phyloP scores from a whole-genome alignment of 2,888 invertebrate genomes.

The Ectemnius continuus region DNA sequence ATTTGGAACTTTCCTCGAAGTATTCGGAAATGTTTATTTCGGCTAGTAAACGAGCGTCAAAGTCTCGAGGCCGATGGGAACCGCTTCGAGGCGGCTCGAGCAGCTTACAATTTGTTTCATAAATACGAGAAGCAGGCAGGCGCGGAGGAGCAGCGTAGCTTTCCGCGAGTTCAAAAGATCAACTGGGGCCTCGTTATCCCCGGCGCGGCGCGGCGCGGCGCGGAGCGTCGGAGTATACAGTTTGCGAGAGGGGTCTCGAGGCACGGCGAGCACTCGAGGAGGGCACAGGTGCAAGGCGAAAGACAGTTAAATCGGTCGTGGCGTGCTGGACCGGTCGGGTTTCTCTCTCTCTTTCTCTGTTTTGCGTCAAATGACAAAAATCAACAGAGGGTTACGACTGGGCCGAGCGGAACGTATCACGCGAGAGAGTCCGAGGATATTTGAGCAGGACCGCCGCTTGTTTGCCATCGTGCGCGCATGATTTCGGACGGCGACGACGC shows the following conservation, averaged over 20 bases:
- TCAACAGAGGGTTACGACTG: slow-evolving; percentile 62
- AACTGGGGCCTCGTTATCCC: no score
- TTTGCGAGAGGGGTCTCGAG: not conserved
- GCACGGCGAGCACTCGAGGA: not conserved
- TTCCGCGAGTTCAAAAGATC: no score
- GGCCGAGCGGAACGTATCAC: slow-evolving; percentile 47
- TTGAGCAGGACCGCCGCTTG: slow-evolving; percentile 66
- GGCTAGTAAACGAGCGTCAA: no score
- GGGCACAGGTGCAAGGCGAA: slow-evolving; percentile 11
- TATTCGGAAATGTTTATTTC: no score
- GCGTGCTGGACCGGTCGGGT: slow-evolving; percentile 27
- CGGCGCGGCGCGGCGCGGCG: no score
- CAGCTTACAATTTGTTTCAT: no score
- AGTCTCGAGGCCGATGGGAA: no score
- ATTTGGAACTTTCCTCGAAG: no score
- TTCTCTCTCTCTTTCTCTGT: slow-evolving; percentile 29
- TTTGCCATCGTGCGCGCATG: slow-evolving; percentile 54
- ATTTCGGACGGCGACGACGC: slow-evolving; percentile 53
- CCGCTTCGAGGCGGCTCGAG: no score
- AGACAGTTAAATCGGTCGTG: slow-evolving; percentile 3
- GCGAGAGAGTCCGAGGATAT: slow-evolving; percentile 52
- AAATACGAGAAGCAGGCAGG: no score
- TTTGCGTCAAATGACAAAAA: slow-evolving; percentile 68
- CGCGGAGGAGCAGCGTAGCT: no score
- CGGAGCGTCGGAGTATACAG: not conserved